A percentile compares a stretch with the other conserved stretches of the same genome.
Evolutionary conservation across 2,113 vertebrate genomes (phyloP).

Genomic region (Dendropsophus ebraccatus): DNA sequence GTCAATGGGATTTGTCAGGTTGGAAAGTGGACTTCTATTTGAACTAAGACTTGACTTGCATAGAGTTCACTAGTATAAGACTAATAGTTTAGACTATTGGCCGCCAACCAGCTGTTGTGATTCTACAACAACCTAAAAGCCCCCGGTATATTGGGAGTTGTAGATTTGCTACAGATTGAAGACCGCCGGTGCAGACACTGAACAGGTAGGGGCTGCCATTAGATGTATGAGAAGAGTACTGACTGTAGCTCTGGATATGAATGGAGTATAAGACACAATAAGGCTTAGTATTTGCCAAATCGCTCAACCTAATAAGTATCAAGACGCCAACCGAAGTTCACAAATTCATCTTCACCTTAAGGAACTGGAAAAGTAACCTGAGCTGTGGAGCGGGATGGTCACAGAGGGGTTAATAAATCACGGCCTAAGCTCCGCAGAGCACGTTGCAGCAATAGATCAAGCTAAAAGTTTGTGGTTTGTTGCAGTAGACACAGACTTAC

Average conservation of each 20-base stretch:
- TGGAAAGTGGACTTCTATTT: no score
- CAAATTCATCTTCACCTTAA: neutral
- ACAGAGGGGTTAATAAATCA: conserved; percentile 23
- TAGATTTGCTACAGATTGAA: no score
- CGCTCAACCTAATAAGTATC: neutral
- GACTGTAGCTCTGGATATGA: neutral
- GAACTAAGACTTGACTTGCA: no score
- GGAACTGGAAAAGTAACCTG: neutral
- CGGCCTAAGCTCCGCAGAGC: neutral
- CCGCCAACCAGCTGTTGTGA: no score
- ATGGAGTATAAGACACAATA: no score
- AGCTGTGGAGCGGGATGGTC: neutral
- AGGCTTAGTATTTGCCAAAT: neutral
- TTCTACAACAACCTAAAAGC: no score
- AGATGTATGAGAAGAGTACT: neutral
- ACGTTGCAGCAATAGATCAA: conserved; percentile 1
- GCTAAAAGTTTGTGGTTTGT: neutral
- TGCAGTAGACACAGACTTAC: neutral
- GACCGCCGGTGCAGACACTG: no score
- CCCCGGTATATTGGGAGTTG: no score
- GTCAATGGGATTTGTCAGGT: no score
- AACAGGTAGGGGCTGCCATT: no score
- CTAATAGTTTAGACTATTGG: no score
- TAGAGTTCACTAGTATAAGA: no score
- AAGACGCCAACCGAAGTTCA: neutral